A percentile compares a stretch with the other conserved stretches of the same genome.
These are phyloP conservation scores for Centruroides sculpturatus DNA, from an alignment of 1,140 invertebrate species.

Conservation along the genomic window DNA sequence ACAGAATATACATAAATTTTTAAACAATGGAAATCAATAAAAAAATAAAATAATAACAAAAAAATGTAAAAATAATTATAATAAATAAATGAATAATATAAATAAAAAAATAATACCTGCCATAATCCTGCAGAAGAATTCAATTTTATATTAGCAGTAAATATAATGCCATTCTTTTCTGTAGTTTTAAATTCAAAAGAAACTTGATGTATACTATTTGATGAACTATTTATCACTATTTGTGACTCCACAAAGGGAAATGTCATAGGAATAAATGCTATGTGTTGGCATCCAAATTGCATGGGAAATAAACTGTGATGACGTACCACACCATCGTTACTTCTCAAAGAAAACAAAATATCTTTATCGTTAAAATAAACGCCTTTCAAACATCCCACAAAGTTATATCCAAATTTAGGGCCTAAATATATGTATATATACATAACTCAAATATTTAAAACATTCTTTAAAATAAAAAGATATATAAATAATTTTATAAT, in stretches of 20 bases:
- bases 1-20: no score
- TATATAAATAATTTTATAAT: not conserved
- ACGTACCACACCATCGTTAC: slow-evolving; percentile 40
- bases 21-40: no score
- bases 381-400: slow-evolving; percentile 72
- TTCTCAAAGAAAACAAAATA: slow-evolving; percentile 70
- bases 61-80: no score
- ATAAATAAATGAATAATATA: no score
- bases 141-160: slow-evolving; percentile 54
- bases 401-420: slow-evolving; percentile 31
- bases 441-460: no score
- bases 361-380: slow-evolving; percentile 85
- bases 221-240: slow-evolving; percentile 59
- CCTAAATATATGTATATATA: slow-evolving; percentile 22
- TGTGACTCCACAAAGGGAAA: slow-evolving; percentile 78
- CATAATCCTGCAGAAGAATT: no score
- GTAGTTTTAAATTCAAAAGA: slow-evolving; percentile 79
- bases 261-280: slow-evolving; percentile 76
- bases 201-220: slow-evolving; percentile 48
- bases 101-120: no score
- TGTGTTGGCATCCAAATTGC: slow-evolving; percentile 64
- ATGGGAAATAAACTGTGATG: slow-evolving; percentile 56
- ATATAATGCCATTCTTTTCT: slow-evolving; percentile 62
- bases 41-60: no score
- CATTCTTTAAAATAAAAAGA: no score